These are phyloP conservation scores for Gopherus evgoodei DNA, from an alignment of 2,113 vertebrate species.

Conservation along the genomic window DNA sequence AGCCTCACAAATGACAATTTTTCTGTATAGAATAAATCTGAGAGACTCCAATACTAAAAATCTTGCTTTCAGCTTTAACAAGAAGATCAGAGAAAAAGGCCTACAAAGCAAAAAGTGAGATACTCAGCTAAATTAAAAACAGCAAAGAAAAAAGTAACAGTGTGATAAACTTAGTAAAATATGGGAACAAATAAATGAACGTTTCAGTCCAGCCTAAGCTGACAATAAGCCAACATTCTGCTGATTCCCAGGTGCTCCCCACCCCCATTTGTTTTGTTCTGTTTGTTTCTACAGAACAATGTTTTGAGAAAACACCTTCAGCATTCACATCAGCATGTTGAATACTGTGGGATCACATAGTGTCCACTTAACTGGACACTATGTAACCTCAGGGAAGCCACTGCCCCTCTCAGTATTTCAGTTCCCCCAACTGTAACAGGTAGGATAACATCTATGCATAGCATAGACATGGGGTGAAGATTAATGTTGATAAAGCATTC, in stretches of 20 bases:
- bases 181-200: background rate
- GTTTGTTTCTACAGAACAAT: background rate
- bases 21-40: constrained; percentile 62
- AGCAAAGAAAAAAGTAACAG: constrained; percentile 1
- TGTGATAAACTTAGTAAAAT: background rate
- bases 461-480: background rate
- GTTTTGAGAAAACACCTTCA: background rate
- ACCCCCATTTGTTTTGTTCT: background rate
- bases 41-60: constrained; percentile 42
- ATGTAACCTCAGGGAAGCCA: background rate
- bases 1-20: constrained; percentile 55
- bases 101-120: constrained; percentile 26
- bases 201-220: background rate
- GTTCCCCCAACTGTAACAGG: background rate
- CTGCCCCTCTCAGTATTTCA: background rate
- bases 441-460: background rate
- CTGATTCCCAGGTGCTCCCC: background rate
- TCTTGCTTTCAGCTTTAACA: constrained; percentile 58
- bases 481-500: background rate
- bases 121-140: constrained; percentile 40
- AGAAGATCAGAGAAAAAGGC: constrained; percentile 55
- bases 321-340: too few relatives aligned
- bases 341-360: background rate
- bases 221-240: background rate
- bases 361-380: background rate